Percentiles rank a stretch among this genome's conserved stretches.
Conservation (phyloP, 2,888 invertebrate species). For the Myathropa florea region DNA sequence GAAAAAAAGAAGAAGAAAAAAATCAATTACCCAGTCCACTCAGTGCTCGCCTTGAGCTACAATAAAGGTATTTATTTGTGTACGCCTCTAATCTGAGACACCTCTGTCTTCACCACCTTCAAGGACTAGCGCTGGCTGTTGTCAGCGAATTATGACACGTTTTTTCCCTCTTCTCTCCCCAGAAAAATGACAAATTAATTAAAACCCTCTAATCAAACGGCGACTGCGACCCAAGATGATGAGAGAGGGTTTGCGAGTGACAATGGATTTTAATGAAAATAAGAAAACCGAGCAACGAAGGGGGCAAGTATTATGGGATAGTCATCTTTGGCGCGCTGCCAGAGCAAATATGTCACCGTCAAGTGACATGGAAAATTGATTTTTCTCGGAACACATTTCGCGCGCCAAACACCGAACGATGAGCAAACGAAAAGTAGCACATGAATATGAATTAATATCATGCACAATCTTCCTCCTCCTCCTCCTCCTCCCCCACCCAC, state of each 20-base stretch:
- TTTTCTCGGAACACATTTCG: conserved; percentile 21
- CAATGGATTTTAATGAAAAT: not conserved
- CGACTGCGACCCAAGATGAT: conserved; percentile 12
- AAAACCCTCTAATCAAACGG: conserved; percentile 27
- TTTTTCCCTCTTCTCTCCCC: not conserved
- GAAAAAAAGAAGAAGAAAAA: not conserved
- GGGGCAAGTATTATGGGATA: conserved; percentile 7
- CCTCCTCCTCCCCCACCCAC: not conserved
- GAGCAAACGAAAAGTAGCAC: conserved; percentile 4
- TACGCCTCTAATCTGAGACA: not conserved
- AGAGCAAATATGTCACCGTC: conserved; percentile 30
- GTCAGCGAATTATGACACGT: conserved; percentile 23
- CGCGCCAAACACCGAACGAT: conserved; percentile 7
- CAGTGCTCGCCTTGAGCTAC: not conserved
- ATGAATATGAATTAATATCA: conserved; percentile 38
- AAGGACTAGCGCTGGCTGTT: conserved; percentile 17
- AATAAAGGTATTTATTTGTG: not conserved
- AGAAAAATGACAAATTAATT: conserved; percentile 46
- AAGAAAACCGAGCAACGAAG: not conserved
- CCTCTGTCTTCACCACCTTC: not conserved
- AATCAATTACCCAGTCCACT: not conserved
- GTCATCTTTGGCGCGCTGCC: conserved; percentile 14
- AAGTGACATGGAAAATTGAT: conserved; percentile 48
- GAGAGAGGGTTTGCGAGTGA: not conserved
- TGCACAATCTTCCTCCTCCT: not conserved